Evolutionary conservation across 2,888 invertebrate species (phyloP).

Genomic region (Mechanitis mazaeus): DNA sequence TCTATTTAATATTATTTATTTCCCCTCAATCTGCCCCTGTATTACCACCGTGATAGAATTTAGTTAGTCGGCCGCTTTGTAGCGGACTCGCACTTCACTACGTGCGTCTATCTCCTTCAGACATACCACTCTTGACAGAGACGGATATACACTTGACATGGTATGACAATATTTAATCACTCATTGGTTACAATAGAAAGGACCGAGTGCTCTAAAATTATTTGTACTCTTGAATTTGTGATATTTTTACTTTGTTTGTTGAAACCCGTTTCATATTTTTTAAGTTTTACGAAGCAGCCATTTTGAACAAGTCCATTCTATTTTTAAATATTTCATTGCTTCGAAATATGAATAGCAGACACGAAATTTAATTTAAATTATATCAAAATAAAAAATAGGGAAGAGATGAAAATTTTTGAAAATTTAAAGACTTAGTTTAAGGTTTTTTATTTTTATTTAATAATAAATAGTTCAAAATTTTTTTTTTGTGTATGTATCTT

Average conservation of each 20-base stretch:
- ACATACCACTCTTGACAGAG: slow-evolving; percentile 38
- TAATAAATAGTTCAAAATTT: no score
- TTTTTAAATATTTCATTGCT: no score
- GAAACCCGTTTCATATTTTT: slow-evolving; percentile 23
- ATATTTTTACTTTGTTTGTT: slow-evolving; percentile 29
- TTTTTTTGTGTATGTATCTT: no score
- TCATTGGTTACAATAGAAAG: slow-evolving; percentile 64
- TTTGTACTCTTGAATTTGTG: slow-evolving; percentile 43
- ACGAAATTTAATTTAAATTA: no score
- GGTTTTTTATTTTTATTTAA: no score
- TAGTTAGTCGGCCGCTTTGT: slow-evolving; percentile 73
- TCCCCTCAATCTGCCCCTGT: slow-evolving; percentile 45
- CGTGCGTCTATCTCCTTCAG: slow-evolving; percentile 37
- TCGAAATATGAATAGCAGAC: no score
- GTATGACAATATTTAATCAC: slow-evolving; percentile 65
- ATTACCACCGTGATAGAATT: slow-evolving; percentile 74
- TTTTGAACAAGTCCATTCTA: no score
- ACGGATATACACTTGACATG: slow-evolving; percentile 37
- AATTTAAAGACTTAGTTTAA: no score
- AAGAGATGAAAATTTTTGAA: no score
- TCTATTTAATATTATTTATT: not conserved
- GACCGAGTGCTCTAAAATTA: slow-evolving; percentile 35
- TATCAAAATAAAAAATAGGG: no score
- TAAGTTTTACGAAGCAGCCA: not conserved
- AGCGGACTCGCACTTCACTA: slow-evolving; percentile 42